Evolutionary conservation across 1,140 invertebrate species (phyloP), one percentile per base, ranked within the genome.

Genomic region (Scaptomyza graminum): DNA sequence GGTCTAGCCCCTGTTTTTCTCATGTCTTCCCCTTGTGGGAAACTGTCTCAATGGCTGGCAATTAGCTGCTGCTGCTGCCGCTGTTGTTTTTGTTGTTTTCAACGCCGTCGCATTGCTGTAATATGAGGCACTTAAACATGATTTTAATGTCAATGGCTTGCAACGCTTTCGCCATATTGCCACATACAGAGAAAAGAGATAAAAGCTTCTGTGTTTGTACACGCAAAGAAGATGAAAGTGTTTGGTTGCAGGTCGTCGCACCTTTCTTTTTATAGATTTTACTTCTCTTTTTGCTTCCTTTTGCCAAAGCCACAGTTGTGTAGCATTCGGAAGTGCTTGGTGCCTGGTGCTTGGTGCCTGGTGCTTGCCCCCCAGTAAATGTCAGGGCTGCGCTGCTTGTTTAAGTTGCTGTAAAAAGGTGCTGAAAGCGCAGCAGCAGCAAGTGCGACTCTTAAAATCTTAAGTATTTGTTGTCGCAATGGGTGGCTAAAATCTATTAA

Each of bases 81-180:
- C 4, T 65, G 25, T 25, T 63, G 72, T 39, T 68, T 61, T 25
- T 67, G 59, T 39, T 61, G 73, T 62, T 59, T 65, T 76, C 65
- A 44, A 56, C 64, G 41, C 63, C 72, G 82, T 87, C 78, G 78
- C 67, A 78, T 78, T 88, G 83, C 78, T 76, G 75, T 69, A 79
- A 88, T 64, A 76, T 83, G 68, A 90, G 87, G 87, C 79, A 88
- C 87, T 90, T 90, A 90, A 87, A 80, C 87, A 87, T 90, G 87
- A 90, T 87, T 90, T 90, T 90, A 90, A 90, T 90, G 87, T 90
- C 87, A 90, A 90, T 90, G 87, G 79, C 74, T 90, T 61, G 31
- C 66, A 74, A 74, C 60, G 44, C 55, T 77, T 34, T 56, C 61
- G 34, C 47, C 62, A 39, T 51, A 69, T 43, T 52, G 46, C 39